Base-by-base conservation (phyloP, 2,888 invertebrate species). In the Sphecodes monilicornis region DNA sequence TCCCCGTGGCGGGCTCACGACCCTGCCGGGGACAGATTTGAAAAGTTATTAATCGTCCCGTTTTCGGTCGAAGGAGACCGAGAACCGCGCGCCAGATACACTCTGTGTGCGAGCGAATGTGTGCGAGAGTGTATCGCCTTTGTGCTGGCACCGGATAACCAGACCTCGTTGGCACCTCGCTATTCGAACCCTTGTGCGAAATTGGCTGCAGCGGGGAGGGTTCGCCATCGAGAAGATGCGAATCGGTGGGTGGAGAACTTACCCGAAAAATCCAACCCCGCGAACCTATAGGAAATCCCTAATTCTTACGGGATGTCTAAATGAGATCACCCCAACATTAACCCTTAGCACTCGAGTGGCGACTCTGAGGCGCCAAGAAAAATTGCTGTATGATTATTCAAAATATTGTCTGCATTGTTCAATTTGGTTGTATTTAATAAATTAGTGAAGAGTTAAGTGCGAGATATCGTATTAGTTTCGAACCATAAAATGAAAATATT, bases 21-120 rank as follows among this genome's bases (percentile, higher is more conserved):
- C 90, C 91, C 94, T 94, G 94, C 90, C 91, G 91, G 92, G 91
- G 94, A 94, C 94, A 94, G 92, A 93, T 94, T 93, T 92, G 90
- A 92, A 92, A 92, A 91, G 93, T 94, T 94, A 94, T 94, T 94
- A 94, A 94, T 94, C 93, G 94, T 94, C 89, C 89, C 91, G 91
- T 90, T 91, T 90, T 90, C 82, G 88, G 68, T 36, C 22, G 86
- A 90, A 90, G 87, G 86, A 91, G 86, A 68, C 60, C 54, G 54
- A n/a, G 75, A 54, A 54, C 54, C 54, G 54, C 54, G 54, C n/a
- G 54, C 54, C 54, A 54, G n/a, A 54, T 54, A 54, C 11, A 54
- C 54, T 11, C 54, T 43, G 16, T 3, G 16, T 4, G 16, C 4
- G 41, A 6, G 36, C 18, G 5, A 2, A 22, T 22, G 8, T 18